Percentiles rank a stretch among this genome's conserved stretches.
Conservation (phyloP, 1,140 invertebrate species). For the Philotrypesis tridentata region DNA sequence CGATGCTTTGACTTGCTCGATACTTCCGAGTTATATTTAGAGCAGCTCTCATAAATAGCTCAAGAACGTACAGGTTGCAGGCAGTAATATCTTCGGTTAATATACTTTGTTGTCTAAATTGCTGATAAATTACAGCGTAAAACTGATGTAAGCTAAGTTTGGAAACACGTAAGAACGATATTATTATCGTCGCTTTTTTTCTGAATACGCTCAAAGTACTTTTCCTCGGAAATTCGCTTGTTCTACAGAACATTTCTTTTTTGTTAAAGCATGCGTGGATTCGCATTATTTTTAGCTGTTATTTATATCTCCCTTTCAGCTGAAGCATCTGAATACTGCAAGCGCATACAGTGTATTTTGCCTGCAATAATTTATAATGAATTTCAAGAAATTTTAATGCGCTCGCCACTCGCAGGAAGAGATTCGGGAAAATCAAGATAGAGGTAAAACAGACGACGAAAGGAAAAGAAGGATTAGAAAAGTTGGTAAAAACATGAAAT, state of each 20-base stretch:
- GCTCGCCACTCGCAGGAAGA: no score
- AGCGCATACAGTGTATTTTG: no score
- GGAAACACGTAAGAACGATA: not conserved
- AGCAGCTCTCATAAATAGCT: slow-evolving; percentile 18
- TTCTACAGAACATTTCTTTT: not conserved
- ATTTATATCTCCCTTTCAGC: not conserved
- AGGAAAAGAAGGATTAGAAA: no score
- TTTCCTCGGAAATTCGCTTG: not conserved
- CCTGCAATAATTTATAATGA: no score
- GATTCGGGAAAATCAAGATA: no score
- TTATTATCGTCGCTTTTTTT: not conserved
- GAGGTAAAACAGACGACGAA: no score
- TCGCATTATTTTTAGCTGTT: not conserved
- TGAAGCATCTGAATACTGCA: no score
- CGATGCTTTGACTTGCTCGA: not conserved
- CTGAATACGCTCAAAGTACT: not conserved
- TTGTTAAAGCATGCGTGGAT: not conserved
- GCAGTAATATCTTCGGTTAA: slow-evolving; percentile 25
- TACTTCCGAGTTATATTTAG: slow-evolving; percentile 35
- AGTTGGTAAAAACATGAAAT: no score
- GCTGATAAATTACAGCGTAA: not conserved
- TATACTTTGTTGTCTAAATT: slow-evolving; percentile 35
- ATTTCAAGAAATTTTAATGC: no score
- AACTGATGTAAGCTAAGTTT: not conserved
- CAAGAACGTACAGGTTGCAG: slow-evolving; percentile 25